Conservation (phyloP, 2,888 invertebrate genomes). For the Sinhomidia bicolor region DNA sequence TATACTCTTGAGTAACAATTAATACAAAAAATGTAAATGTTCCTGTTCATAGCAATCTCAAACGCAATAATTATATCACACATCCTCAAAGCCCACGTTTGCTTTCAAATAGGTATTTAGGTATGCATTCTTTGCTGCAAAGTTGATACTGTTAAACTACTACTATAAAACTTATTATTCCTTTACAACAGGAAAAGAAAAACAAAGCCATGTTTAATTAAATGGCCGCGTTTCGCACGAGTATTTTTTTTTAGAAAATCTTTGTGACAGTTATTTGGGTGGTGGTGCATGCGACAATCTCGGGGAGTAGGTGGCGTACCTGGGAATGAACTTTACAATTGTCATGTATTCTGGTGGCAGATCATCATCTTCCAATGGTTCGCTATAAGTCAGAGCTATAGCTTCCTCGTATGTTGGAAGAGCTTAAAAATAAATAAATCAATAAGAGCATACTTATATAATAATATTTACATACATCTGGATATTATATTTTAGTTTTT, state of each 20-base stretch:
- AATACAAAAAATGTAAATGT: slow-evolving; percentile 14
- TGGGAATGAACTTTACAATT: slow-evolving; percentile 58
- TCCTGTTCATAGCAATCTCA: background rate
- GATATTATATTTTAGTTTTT: no score
- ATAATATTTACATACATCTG: no score
- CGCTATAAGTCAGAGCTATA: slow-evolving; percentile 55
- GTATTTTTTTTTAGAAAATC: no score
- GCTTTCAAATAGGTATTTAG: background rate
- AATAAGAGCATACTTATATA: no score
- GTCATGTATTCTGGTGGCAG: slow-evolving; percentile 51
- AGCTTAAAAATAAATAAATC: no score
- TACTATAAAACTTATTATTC: background rate
- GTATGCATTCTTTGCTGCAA: background rate
- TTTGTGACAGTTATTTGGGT: slow-evolving; percentile 15
- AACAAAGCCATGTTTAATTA: background rate
- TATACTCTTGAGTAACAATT: slow-evolving; percentile 18
- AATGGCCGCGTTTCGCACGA: background rate
- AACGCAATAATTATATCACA: slow-evolving; percentile 47
- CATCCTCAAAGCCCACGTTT: slow-evolving; percentile 59
- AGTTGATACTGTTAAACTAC: background rate
- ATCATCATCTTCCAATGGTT: slow-evolving; percentile 61
- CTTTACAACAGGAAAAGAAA: background rate
- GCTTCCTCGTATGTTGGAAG: slow-evolving; percentile 73
- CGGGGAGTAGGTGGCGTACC: slow-evolving; percentile 54
- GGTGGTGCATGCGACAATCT: slow-evolving; percentile 5